Conservation (phyloP, 2,797 vertebrate genomes). For the Synaphobranchus kaupii region DNA sequence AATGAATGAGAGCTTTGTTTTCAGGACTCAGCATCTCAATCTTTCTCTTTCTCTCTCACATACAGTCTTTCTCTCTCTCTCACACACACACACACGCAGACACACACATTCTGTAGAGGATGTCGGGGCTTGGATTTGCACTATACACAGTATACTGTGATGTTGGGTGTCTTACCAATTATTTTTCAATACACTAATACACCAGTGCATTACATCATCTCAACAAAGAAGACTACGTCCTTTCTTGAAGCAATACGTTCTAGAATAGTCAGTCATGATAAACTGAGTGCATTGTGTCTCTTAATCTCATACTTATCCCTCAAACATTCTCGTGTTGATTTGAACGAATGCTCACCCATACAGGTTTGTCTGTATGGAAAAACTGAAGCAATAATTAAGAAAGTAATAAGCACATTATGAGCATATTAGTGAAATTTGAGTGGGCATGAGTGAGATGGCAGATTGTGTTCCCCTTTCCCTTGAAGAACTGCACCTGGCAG, state of each 20-base stretch:
- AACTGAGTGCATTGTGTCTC: not conserved
- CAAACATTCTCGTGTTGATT: not conserved
- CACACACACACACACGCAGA: constrained; percentile 2
- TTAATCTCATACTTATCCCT: not conserved
- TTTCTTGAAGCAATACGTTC: not conserved
- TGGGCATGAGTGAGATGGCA: not conserved
- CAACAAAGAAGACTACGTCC: not conserved
- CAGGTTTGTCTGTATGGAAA: not conserved
- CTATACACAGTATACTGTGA: not conserved
- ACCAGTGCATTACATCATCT: not conserved
- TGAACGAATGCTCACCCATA: not conserved
- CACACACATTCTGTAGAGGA: constrained; percentile 21
- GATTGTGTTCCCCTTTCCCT: not conserved
- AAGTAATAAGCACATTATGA: not conserved
- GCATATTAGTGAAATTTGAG: not conserved
- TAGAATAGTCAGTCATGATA: not conserved
- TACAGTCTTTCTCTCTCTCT: not conserved
- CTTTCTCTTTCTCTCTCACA: not conserved
- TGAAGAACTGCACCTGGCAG: not conserved
- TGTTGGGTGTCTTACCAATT: not conserved
- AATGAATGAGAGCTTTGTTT: constrained; percentile 59
- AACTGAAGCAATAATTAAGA: not conserved
- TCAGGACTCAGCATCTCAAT: constrained; percentile 41
- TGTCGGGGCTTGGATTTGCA: not conserved
- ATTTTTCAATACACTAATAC: not conserved